phyloP scores from a whole-genome alignment of 2,888 invertebrate genomes.

The Itoplectis maculator region DNA sequence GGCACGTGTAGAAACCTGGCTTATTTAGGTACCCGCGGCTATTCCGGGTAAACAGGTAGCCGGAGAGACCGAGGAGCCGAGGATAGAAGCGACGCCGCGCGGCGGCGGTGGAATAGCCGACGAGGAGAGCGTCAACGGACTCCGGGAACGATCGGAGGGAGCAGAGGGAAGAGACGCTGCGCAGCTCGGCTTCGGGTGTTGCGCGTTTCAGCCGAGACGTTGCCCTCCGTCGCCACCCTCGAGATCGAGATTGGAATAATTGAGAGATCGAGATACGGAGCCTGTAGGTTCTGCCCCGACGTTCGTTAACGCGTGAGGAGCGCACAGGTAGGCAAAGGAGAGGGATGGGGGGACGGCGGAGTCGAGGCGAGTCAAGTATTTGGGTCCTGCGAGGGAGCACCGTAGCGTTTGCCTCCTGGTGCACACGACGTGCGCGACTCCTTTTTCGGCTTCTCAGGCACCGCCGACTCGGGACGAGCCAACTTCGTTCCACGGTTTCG shows the following conservation, averaged over 20 bases:
- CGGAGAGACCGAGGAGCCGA: constrained; percentile 47
- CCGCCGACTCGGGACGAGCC: constrained; percentile 36
- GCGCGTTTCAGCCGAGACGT: constrained; percentile 46
- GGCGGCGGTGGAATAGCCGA: constrained; percentile 40
- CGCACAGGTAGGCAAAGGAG: constrained; percentile 30
- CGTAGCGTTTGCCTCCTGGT: constrained; percentile 16
- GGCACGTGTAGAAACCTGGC: constrained; percentile 31
- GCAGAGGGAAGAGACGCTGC: constrained; percentile 35
- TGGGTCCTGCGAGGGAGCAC: too few relatives aligned
- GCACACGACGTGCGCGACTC: constrained; percentile 22
- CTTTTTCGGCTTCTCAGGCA: constrained; percentile 50
- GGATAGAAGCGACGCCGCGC: constrained; percentile 25
- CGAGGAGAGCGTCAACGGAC: constrained; percentile 34
- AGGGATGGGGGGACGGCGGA: constrained; percentile 31
- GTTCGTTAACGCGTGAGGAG: constrained; percentile 68
- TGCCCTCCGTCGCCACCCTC: constrained; percentile 65
- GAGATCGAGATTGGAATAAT: constrained; percentile 73
- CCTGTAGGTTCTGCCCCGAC: constrained; percentile 20
- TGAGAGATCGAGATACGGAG: constrained; percentile 73
- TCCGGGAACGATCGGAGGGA: constrained; percentile 40
- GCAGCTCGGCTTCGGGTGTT: constrained; percentile 36
- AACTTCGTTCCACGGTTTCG: constrained; percentile 23
- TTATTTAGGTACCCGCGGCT: constrained; percentile 63
- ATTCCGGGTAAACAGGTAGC: constrained; percentile 72
- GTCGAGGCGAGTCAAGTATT: too few relatives aligned